Base-by-base conservation (phyloP, 2,113 vertebrate species). In the Cyprinodon variegatus region DNA sequence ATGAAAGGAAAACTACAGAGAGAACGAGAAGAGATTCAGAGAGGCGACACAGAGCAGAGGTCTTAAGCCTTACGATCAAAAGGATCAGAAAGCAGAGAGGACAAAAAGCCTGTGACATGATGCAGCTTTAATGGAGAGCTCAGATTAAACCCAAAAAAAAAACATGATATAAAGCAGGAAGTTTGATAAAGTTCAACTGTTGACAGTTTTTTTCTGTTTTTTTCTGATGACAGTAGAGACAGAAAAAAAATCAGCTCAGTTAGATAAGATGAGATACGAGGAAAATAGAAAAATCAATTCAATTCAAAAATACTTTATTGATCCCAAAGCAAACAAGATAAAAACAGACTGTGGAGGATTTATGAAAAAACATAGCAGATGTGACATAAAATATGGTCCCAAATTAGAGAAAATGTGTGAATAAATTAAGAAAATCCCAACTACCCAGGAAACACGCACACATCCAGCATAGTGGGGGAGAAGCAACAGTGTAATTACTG, bases 1-100 rank as follows among this genome's bases (percentile, higher is more conserved):
- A 84, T 83, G 63, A 85, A 76, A 66, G 57, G n/a, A 65, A 67
- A 76, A 76, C 77, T 72, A 83, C 71, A 74, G 61, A 86, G 80
- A 61, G 59, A 74, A 66, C 36, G 36, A 46, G 40, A 72, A 81
- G 71, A 80, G 65, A 72, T 68, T 39, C 65, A 65, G 57, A 70
- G 61, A 79, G 0, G 57, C 29, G 77, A 76, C 74, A 76, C 29
- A 41, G 68, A 63, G 61, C 69, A 68, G 41, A 76, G 82, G 61
- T 72, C 66, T 61, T 2, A 0, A 39, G 68, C 72, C n/a, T 68
- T 39, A 73, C n/a, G 83, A 85, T 77, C 68, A 79, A 74, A 84
- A 74, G 68, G 76, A 80, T 85, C 71, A 68, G 15, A 64, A 37
- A 1, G 48, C 46, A 75, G 63, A 76, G 41, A 72, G 17, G 50